Base-by-base conservation (phyloP, 1,140 invertebrate genomes). In the Neotoxoptera formosana region DNA sequence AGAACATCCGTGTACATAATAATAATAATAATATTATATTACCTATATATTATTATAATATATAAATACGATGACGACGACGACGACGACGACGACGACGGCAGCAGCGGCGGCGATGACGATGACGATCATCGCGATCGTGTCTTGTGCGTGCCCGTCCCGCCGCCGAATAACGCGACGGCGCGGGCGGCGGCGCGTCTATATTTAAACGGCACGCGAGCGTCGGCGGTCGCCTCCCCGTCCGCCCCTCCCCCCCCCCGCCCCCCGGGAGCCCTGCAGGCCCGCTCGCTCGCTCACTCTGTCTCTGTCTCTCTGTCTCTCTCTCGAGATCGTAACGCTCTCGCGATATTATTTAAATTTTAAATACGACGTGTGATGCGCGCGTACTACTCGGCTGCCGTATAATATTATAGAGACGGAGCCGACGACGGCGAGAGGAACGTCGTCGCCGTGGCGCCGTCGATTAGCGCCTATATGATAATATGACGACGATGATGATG, bases 171-270 rank as follows among this genome's bases (percentile, higher is more conserved):
- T 23, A 25, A 41, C 83, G 23, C 36, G 36, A 84, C 36, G 83
- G 83, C 23, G 23, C 76, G 93, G 83, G 41, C 34, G 83, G 47
- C 45, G 9, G 20, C 48, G 51, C 53, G 25, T 81, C 84, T 91
- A 91, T 81, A 91, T 91, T 91, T 91, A 91, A 91, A 91, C 60
- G 67, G 45, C 45, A 81, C 90, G 90, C 90, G 89, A 60, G 51
- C 36, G n/a, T 76, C 36, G 45, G 45, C 56, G 47, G 51, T 88
- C 20, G 34, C 21, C n/a, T 53, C 41, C 8, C 87, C 23, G 36
- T 30, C 23, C 25, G 23, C 48, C 6, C 51, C 51, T 0, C 20
- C 51, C 41, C 8, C 87, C 23, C 25, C 30, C 23, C 25, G 23
- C 48, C 6, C 51, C 51, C 20, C 51, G n/a, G n/a, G n/a, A 51